Evolutionary conservation across 2,888 invertebrate species (phyloP).

Genomic region (Drosophila gaucha): DNA sequence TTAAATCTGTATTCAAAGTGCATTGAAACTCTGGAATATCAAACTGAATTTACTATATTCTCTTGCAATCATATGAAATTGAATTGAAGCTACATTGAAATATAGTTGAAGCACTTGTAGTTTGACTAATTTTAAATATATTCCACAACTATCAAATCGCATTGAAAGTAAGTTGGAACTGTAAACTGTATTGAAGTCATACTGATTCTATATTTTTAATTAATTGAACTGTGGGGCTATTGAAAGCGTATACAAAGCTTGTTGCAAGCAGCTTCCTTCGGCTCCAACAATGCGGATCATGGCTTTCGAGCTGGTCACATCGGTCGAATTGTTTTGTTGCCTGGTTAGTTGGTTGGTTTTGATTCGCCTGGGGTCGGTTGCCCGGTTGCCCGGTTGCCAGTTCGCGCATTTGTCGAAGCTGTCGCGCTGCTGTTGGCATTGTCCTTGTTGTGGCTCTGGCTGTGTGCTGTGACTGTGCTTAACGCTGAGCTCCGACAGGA

Average conservation of each 20-base stretch:
- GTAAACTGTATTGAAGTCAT: no score
- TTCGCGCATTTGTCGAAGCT: slow-evolving; percentile 19
- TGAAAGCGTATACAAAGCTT: slow-evolving; percentile 22
- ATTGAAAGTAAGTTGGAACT: no score
- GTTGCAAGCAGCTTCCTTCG: neutral
- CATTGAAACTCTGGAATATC: neutral
- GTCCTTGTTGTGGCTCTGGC: neutral
- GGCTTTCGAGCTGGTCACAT: slow-evolving; percentile 39
- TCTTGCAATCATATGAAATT: no score
- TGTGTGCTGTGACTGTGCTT: neutral
- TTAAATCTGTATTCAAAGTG: neutral
- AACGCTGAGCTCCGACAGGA: slow-evolving; percentile 4
- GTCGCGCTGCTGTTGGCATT: slow-evolving; percentile 9
- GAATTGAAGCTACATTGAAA: no score
- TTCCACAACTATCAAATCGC: no score
- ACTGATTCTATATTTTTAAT: neutral
- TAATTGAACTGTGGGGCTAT: neutral
- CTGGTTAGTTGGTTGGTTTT: slow-evolving; percentile 33
- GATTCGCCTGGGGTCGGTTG: slow-evolving; percentile 6
- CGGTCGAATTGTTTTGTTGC: slow-evolving; percentile 52
- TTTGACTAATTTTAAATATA: no score
- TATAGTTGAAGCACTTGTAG: no score
- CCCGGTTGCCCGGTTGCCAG: neutral
- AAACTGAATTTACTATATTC: no score
- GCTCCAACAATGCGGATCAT: slow-evolving; percentile 16